Percentiles rank a stretch among this genome's conserved stretches.
These are phyloP conservation scores for Thaleichthys pacificus DNA, from an alignment of 2,797 vertebrate species.

Conservation along the genomic window DNA sequence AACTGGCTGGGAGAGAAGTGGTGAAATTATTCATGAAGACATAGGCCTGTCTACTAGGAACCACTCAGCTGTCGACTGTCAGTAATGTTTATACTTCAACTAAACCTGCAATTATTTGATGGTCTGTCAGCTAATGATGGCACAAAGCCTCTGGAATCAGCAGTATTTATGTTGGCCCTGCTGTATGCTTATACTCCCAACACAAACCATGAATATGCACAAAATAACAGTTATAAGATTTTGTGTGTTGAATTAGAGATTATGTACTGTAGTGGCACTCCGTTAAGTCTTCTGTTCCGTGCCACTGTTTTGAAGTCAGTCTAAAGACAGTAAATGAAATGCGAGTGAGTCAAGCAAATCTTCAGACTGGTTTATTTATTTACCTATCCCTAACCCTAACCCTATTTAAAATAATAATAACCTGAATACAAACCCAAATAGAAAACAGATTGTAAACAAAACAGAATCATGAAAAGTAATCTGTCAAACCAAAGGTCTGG, in stretches of 20 bases:
- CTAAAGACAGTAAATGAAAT: too few species aligned
- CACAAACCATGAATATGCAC: constrained; percentile 54
- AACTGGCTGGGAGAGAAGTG: constrained; percentile 57
- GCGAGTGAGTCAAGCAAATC: too few species aligned
- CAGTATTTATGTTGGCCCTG: constrained; percentile 46
- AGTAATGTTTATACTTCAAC: constrained; percentile 65
- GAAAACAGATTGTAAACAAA: too few species aligned
- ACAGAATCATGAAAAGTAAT: too few species aligned
- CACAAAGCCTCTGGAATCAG: constrained; percentile 42
- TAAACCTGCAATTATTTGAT: constrained; percentile 61
- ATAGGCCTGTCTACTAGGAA: constrained; percentile 45
- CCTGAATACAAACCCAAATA: too few species aligned
- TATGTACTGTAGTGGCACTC: background rate
- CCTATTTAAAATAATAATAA: too few species aligned
- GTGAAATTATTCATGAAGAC: constrained; percentile 60
- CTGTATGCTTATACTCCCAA: constrained; percentile 53
- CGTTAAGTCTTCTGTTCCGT: background rate
- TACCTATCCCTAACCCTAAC: too few species aligned
- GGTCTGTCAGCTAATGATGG: constrained; percentile 58
- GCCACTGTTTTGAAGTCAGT: too few species aligned
- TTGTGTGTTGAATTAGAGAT: background rate
- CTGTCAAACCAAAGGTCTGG: too few species aligned
- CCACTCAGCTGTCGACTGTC: constrained; percentile 67
- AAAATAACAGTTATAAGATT: constrained; percentile 25
- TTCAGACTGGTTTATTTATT: too few species aligned